Evolutionary conservation across 2,797 vertebrate genomes (phyloP), one percentile per base, ranked within the genome.

Genomic region (Hafferia zeledoni): DNA sequence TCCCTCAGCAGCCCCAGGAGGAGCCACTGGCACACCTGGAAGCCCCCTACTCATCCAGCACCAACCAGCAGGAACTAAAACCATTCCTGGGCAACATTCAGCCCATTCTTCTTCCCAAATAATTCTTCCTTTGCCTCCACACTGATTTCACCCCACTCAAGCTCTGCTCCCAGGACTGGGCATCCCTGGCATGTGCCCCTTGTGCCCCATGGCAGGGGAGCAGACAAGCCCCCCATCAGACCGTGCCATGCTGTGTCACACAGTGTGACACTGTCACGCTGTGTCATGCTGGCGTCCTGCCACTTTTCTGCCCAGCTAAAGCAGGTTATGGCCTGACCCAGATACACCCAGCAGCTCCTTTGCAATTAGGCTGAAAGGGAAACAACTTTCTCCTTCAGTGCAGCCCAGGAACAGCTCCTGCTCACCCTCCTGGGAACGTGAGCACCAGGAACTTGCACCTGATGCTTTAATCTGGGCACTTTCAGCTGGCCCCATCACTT

Each of bases 281-380:
- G 71, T 76, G 82, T 67, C 81, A 59, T 0, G 0, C n/a, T 57
- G 30, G 39, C 10, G 0, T 63, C 71, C 37, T 18, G 20, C 59
- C 11, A 28, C 37, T 5, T 5, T 75, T 24, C 33, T 83, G 47
- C 83, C 55, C 0, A 0, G 56, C 63, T 79, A 77, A 95, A 94
- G 88, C 92, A 92, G 93, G 94, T 94, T 85, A 89, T 10, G 14
- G 92, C 90, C 75, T 94, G 93, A 95, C 96, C 95, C 88, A 94
- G 41, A 93, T 81, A 87, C 75, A 76, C 78, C 47, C 30, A 7
- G 87, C 12, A 37, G 91, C 93, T 95, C 89, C 90, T 94, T 86
- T 33, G 67, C 94, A 97, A 97, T 97, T 97, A 97, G 76, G 90
- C 91, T 24, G 43, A 93, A 95, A 89, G 50, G 91, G 89, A 96